A percentile compares a stretch with the other conserved stretches of the same genome.
Evolutionary conservation across 2,888 invertebrate genomes (phyloP).

Genomic region (Cryptocheilus praepositus): DNA sequence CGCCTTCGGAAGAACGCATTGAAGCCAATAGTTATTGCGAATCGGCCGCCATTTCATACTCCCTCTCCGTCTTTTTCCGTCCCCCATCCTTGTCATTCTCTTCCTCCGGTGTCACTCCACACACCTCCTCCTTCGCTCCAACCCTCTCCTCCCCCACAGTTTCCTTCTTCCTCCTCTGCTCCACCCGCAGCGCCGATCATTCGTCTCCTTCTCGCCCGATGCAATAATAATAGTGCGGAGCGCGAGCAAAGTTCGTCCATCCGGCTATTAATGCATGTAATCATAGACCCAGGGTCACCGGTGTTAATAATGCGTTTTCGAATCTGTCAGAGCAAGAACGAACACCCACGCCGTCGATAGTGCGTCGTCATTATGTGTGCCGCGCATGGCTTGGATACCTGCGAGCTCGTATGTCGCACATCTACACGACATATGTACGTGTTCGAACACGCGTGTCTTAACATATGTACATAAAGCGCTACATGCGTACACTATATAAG

Average conservation of each 20-base stretch:
- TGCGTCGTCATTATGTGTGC: conserved; percentile 48
- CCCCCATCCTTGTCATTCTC: not conserved
- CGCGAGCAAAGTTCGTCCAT: conserved; percentile 68
- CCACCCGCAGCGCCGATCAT: not conserved
- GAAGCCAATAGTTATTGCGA: no score
- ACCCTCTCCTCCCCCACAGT: not conserved
- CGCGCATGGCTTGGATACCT: conserved; percentile 11
- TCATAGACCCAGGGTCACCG: conserved; percentile 72
- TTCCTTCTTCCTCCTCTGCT: not conserved
- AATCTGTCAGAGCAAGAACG: conserved; percentile 63
- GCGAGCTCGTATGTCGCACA: conserved; percentile 8
- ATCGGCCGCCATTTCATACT: conserved; percentile 1
- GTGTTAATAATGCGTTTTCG: conserved; percentile 74
- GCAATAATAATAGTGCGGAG: conserved; percentile 67
- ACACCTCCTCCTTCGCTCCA: conserved; percentile 25
- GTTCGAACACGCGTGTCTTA: no score
- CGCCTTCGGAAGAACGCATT: no score
- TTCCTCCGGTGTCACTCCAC: conserved; percentile 5
- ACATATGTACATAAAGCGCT: no score
- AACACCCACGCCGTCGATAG: conserved; percentile 65
- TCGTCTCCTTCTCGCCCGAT: conserved; percentile 45
- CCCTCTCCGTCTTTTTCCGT: not conserved
- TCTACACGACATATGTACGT: not conserved
- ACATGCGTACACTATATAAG: no score
- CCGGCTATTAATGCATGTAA: conserved; percentile 73